Evolutionary conservation across 2,888 invertebrate species (phyloP).

Genomic region (Drepanosiphum platanoidis): DNA sequence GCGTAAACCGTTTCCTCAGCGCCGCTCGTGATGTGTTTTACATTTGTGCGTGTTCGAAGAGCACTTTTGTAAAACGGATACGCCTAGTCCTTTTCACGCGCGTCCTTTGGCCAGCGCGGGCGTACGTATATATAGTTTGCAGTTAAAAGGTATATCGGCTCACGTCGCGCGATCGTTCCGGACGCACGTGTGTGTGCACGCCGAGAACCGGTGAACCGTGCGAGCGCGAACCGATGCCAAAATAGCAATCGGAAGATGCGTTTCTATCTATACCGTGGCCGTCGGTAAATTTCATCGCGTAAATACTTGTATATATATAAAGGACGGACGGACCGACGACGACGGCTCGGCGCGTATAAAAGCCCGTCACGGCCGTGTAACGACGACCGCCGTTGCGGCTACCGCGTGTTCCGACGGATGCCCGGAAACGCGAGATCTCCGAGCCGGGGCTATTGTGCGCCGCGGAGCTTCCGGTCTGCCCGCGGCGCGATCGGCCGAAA

Average conservation of each 20-base stretch:
- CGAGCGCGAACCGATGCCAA: slow-evolving; percentile 33
- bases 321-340: not conserved
- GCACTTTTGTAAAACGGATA: slow-evolving; percentile 41
- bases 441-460: too few relatives aligned
- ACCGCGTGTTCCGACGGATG: not conserved
- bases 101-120: not conserved
- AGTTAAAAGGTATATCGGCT: slow-evolving; percentile 13
- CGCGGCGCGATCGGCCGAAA: not conserved
- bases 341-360: not conserved
- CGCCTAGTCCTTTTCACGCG: not conserved
- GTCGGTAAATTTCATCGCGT: not conserved
- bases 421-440: slow-evolving; percentile 30
- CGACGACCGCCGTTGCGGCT: not conserved
- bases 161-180: not conserved
- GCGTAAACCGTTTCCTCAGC: not conserved
- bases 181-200: not conserved
- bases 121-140: too few relatives aligned
- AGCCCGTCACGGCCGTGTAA: not conserved
- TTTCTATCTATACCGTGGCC: not conserved
- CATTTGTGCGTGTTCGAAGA: not conserved
- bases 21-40: too few relatives aligned
- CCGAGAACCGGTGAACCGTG: slow-evolving; percentile 28
- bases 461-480: not conserved
- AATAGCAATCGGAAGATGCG: slow-evolving; percentile 55
- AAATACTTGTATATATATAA: not conserved